phyloP scores from a whole-genome alignment of 2,888 invertebrate species.

The Automeris io region DNA sequence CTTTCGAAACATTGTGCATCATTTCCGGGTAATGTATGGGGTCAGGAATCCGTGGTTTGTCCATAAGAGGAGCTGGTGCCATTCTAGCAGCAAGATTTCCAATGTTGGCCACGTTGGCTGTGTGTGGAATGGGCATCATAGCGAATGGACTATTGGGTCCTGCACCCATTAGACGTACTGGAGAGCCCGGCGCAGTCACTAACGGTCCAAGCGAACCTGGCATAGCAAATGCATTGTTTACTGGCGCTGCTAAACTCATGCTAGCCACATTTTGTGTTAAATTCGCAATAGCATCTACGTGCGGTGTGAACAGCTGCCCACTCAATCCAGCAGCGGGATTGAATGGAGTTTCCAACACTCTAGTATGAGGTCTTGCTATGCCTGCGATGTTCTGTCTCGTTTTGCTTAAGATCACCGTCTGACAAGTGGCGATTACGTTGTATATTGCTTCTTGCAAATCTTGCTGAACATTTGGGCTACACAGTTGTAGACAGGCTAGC shows the following conservation, averaged over 20 bases:
- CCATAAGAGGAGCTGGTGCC: slow-evolving; percentile 80
- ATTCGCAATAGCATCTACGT: slow-evolving; percentile 85
- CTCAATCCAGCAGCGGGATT: slow-evolving; percentile 74
- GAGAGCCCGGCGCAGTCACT: slow-evolving; percentile 89
- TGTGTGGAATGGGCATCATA: slow-evolving; percentile 82
- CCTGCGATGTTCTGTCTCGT: slow-evolving; percentile 84
- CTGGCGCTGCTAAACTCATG: slow-evolving; percentile 84
- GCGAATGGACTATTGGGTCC: slow-evolving; percentile 87
- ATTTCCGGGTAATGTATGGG: slow-evolving; percentile 87
- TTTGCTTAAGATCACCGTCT: slow-evolving; percentile 84
- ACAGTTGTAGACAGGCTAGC: slow-evolving; percentile 89
- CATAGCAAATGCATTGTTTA: slow-evolving; percentile 83
- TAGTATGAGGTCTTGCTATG: slow-evolving; percentile 82
- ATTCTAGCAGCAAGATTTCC: slow-evolving; percentile 82
- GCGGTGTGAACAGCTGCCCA: slow-evolving; percentile 83
- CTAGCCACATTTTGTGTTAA: slow-evolving; percentile 86
- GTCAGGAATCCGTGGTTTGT: slow-evolving; percentile 79
- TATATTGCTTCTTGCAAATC: slow-evolving; percentile 93
- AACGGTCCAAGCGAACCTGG: slow-evolving; percentile 83
- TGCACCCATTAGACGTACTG: slow-evolving; percentile 85
- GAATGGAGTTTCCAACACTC: slow-evolving; percentile 78
- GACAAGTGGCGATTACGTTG: slow-evolving; percentile 89
- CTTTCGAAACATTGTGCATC: slow-evolving; percentile 90
- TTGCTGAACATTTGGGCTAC: slow-evolving; percentile 83
- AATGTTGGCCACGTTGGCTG: slow-evolving; percentile 77